Evolutionary conservation across 1,140 invertebrate species (phyloP).

Genomic region (Maconellicoccus hirsutus): DNA sequence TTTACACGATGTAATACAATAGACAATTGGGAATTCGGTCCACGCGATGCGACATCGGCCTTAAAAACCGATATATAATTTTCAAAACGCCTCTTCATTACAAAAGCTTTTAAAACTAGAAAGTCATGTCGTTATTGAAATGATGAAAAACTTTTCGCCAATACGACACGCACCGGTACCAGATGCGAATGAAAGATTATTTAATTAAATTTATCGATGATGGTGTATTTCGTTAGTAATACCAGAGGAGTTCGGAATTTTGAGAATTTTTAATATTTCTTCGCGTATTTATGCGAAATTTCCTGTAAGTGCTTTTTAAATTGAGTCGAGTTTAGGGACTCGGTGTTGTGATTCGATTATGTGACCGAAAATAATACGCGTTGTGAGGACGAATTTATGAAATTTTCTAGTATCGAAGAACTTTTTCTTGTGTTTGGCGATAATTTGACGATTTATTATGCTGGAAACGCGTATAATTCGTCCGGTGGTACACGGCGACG

Average conservation of each 20-base stretch:
- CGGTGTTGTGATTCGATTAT: too few relatives aligned
- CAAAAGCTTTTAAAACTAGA: conserved; percentile 2
- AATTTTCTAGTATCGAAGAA: too few relatives aligned
- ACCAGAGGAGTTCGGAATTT: not conserved
- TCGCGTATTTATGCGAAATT: too few relatives aligned
- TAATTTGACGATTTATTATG: not conserved
- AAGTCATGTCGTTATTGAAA: not conserved
- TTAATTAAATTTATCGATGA: conserved; percentile 10
- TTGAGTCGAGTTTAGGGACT: too few relatives aligned
- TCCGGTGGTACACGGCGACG: not conserved
- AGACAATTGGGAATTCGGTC: too few relatives aligned
- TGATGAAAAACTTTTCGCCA: not conserved
- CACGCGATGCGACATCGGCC: too few relatives aligned
- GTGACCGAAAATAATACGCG: too few relatives aligned
- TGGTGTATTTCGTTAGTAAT: not conserved
- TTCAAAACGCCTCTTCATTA: too few relatives aligned
- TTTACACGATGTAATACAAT: too few relatives aligned
- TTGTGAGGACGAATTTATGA: too few relatives aligned
- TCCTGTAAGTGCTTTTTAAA: too few relatives aligned
- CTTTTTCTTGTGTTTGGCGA: not conserved
- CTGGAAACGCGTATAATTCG: not conserved
- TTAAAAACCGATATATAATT: too few relatives aligned
- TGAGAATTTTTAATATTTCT: not conserved
- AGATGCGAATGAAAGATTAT: not conserved
- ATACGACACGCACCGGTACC: not conserved